Evolutionary conservation across 2,797 vertebrate species (phyloP).

Genomic region (Leptodactylus fallax): DNA sequence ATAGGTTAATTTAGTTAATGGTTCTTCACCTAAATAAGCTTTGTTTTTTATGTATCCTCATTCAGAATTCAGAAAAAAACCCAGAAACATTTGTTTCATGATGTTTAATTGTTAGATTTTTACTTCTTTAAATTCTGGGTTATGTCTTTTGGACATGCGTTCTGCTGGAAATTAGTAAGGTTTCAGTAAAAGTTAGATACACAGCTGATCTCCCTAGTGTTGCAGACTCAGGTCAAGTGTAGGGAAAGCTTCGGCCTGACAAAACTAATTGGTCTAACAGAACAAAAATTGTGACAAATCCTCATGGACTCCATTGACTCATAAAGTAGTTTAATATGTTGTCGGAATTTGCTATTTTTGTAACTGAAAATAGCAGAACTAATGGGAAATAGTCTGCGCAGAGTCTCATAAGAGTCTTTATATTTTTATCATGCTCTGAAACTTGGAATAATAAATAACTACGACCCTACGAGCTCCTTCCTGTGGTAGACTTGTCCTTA

Average conservation of each 20-base stretch:
- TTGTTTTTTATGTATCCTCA: background rate
- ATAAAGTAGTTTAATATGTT: too few species aligned
- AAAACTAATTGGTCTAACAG: background rate
- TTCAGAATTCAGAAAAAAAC: constrained; percentile 2
- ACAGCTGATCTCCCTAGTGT: background rate
- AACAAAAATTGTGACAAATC: background rate
- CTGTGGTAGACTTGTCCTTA: too few species aligned
- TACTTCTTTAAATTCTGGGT: background rate
- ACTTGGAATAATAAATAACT: too few species aligned
- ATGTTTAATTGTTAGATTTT: background rate
- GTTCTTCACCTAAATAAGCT: background rate
- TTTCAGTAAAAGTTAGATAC: background rate
- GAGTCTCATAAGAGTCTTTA: too few species aligned
- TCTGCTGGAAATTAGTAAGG: background rate
- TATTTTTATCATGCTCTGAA: too few species aligned
- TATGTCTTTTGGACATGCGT: background rate
- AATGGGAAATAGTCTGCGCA: too few species aligned
- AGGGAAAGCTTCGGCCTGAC: background rate
- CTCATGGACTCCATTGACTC: background rate
- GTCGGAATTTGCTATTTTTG: too few species aligned
- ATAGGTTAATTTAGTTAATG: background rate
- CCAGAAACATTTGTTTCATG: background rate
- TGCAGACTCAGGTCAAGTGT: too few species aligned
- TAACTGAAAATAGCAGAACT: too few species aligned
- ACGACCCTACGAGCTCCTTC: too few species aligned